Conservation (phyloP, 2,888 invertebrate genomes). For the Mythimna pallens region DNA sequence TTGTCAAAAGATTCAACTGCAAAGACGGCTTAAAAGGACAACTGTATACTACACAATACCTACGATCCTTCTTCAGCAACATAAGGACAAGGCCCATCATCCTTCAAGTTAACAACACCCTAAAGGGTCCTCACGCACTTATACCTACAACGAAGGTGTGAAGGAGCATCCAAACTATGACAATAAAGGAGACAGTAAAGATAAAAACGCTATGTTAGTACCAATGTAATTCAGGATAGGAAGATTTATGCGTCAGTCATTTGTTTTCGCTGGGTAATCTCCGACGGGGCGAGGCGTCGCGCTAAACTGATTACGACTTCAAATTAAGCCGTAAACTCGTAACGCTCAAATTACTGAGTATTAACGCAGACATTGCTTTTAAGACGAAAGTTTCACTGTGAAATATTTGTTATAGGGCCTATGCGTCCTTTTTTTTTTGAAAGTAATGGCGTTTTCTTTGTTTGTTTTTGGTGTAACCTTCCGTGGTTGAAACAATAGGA, state of each 20-base stretch:
- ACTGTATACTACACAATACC: neutral
- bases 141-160: constrained; percentile 47
- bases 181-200: constrained; percentile 70
- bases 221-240: constrained; percentile 76
- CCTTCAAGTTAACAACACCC: constrained; percentile 24
- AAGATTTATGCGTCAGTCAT: constrained; percentile 83
- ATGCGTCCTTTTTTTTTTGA: constrained; percentile 41
- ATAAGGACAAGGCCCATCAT: constrained; percentile 5
- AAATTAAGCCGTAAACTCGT: constrained; percentile 89
- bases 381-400: constrained; percentile 67
- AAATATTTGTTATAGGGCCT: constrained; percentile 64
- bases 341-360: constrained; percentile 85
- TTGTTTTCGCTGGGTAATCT: constrained; percentile 85
- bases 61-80: neutral
- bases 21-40: too few species aligned
- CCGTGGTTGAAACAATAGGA: neutral
- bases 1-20: too few species aligned
- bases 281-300: constrained; percentile 76
- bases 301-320: constrained; percentile 88
- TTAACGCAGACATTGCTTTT: constrained; percentile 80
- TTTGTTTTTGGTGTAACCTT: constrained; percentile 17
- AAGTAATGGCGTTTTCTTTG: constrained; percentile 20
- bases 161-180: constrained; percentile 68
- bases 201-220: constrained; percentile 73
- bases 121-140: constrained; percentile 30